These are phyloP conservation scores for Chaetodon auriga DNA, from an alignment of 2,113 vertebrate species.

Conservation along the genomic window DNA sequence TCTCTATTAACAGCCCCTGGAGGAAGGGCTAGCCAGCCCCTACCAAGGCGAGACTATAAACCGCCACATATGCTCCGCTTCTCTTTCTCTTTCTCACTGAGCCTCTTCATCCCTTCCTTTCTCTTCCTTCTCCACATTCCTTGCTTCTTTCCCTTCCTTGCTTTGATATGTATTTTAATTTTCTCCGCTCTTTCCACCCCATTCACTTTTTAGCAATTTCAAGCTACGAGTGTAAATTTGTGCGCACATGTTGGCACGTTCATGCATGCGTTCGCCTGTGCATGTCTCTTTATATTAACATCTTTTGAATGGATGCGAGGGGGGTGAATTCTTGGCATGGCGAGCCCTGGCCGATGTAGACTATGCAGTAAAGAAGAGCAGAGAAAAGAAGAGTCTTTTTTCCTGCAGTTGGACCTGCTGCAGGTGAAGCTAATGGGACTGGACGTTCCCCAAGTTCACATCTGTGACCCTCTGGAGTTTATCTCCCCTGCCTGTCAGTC, in stretches of 20 bases:
- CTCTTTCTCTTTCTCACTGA: conserved; percentile 81
- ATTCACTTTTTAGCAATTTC: conserved; percentile 36
- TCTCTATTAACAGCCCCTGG: conserved; percentile 99
- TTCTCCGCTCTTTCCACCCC: conserved; percentile 21
- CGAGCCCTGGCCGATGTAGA: conserved; percentile 49
- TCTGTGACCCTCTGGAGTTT: conserved; percentile 70
- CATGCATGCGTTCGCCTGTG: conserved; percentile 39
- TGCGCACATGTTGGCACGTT: conserved; percentile 1
- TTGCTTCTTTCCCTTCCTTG: not conserved
- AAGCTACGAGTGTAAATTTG: conserved; percentile 38
- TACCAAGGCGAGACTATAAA: conserved; percentile 89
- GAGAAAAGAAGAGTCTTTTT: conserved; percentile 44
- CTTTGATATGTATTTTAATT: conserved; percentile 14
- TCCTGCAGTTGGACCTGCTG: conserved; percentile 46
- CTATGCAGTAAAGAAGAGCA: conserved; percentile 70
- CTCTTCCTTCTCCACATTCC: not conserved
- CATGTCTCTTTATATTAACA: conserved; percentile 72
- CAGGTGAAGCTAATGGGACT: conserved; percentile 76
- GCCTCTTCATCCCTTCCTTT: conserved; percentile 33
- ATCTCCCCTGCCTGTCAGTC: conserved; percentile 68
- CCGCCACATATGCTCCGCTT: conserved; percentile 93
- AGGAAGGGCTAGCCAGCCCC: conserved; percentile 90
- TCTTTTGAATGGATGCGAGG: conserved; percentile 45
- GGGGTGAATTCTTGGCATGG: conserved; percentile 61
- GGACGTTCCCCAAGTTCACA: conserved; percentile 72